A percentile compares a stretch with the other conserved stretches of the same genome.
These are phyloP conservation scores for Anthophora plumipes DNA, from an alignment of 2,888 invertebrate species.

Conservation along the genomic window DNA sequence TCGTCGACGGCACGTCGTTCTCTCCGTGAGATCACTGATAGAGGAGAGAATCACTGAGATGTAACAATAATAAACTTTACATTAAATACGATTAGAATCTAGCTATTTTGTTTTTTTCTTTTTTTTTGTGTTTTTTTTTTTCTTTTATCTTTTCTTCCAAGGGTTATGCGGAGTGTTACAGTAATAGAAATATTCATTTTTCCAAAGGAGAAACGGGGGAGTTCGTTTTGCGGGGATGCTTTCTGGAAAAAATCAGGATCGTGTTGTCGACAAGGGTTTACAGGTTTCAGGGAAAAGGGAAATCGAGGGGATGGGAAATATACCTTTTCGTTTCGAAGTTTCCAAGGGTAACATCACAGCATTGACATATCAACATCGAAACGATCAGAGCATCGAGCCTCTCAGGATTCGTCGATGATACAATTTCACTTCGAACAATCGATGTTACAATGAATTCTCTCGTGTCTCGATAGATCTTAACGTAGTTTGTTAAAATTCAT, in stretches of 20 bases:
- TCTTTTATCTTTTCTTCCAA: constrained; percentile 62
- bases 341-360: constrained; percentile 83
- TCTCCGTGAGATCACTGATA: constrained; percentile 79
- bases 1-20: constrained; percentile 63
- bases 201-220: constrained; percentile 60
- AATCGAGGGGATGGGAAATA: constrained; percentile 62
- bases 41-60: constrained; percentile 80
- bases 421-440: background rate
- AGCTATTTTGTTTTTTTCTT: constrained; percentile 71
- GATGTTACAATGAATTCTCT: too few relatives aligned
- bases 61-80: constrained; percentile 82
- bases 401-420: constrained; percentile 44
- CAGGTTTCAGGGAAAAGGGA: background rate
- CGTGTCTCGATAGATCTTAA: background rate
- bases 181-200: constrained; percentile 80
- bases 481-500: background rate
- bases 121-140: too few relatives aligned
- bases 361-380: constrained; percentile 83
- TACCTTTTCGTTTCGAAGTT: constrained; percentile 73
- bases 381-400: constrained; percentile 72
- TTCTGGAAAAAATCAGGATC: constrained; percentile 42
- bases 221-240: constrained; percentile 53
- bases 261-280: too few relatives aligned
- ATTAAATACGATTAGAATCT: constrained; percentile 82
- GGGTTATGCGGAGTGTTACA: constrained; percentile 80